Evolutionary conservation across 1,140 invertebrate species (phyloP).

Genomic region (Coelopa frigida): DNA sequence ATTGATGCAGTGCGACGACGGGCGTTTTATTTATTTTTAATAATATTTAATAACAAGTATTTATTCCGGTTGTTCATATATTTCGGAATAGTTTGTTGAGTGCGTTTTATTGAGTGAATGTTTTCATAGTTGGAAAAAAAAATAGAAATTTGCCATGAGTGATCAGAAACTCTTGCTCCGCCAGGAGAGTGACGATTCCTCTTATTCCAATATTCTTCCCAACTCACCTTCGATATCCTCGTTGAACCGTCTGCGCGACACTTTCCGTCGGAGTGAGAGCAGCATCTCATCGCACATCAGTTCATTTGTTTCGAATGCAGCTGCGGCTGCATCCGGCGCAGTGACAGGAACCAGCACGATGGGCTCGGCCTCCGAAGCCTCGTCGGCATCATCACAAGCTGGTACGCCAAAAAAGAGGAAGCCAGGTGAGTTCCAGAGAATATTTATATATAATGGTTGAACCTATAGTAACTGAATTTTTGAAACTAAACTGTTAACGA

Average conservation of each 20-base stretch:
- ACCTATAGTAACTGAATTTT: background rate
- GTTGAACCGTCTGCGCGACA: conserved; percentile 36
- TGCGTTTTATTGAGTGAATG: no score
- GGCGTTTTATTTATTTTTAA: no score
- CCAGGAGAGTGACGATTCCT: conserved; percentile 33
- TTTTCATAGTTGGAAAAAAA: no score
- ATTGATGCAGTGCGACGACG: no score
- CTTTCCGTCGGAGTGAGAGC: conserved; percentile 37
- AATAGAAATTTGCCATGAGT: conserved; percentile 21
- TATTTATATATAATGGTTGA: no score
- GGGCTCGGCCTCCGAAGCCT: conserved; percentile 8
- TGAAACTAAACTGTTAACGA: no score
- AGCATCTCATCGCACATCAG: conserved; percentile 35
- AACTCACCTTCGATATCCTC: conserved; percentile 23
- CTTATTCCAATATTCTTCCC: conserved; percentile 15
- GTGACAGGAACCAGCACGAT: conserved; percentile 32
- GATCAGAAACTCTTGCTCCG: conserved; percentile 35
- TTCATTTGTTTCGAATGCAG: conserved; percentile 34
- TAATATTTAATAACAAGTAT: no score
- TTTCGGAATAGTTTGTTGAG: no score
- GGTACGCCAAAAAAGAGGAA: conserved; percentile 24
- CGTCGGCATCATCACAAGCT: conserved; percentile 14
- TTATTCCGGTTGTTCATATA: no score
- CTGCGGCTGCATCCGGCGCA: conserved; percentile 28
- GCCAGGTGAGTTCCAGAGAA: conserved; percentile 25